Conservation (phyloP, 2,888 invertebrate genomes). For the Leptinotarsa peninsularis region DNA sequence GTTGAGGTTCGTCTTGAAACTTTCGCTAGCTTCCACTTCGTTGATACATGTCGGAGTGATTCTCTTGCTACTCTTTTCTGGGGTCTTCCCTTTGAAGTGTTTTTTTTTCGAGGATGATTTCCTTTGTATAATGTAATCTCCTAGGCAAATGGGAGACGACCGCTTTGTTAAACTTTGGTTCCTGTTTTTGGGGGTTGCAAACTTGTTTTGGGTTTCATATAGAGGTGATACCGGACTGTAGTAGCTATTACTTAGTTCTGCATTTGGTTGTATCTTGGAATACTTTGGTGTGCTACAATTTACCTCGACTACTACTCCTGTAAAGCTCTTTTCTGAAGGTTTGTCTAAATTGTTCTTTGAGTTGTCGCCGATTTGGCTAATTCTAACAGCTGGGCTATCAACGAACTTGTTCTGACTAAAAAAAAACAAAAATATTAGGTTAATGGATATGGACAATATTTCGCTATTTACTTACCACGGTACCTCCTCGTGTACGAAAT, state of each 20-base stretch:
- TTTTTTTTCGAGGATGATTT: slow-evolving; percentile 55
- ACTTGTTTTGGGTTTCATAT: slow-evolving; percentile 48
- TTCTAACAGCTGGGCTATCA: slow-evolving; percentile 16
- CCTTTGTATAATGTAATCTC: slow-evolving; percentile 60
- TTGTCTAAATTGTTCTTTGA: slow-evolving; percentile 14
- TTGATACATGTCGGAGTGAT: slow-evolving; percentile 70
- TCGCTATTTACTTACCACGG: slow-evolving; percentile 52
- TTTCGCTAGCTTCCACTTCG: slow-evolving; percentile 44
- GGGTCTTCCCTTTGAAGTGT: slow-evolving; percentile 23
- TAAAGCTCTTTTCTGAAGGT: slow-evolving; percentile 28
- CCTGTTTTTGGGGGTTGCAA: slow-evolving; percentile 47
- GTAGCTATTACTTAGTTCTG: slow-evolving; percentile 39
- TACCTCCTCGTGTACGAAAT: slow-evolving; percentile 61
- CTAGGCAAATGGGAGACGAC: slow-evolving; percentile 56
- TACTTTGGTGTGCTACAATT: slow-evolving; percentile 51
- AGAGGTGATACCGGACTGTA: slow-evolving; percentile 59
- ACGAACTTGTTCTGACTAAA: slow-evolving; percentile 36
- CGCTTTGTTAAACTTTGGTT: slow-evolving; percentile 38
- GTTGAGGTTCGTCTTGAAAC: slow-evolving; percentile 53
- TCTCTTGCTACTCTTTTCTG: slow-evolving; percentile 53
- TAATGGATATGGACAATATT: background rate
- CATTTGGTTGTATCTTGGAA: slow-evolving; percentile 27
- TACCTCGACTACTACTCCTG: background rate
- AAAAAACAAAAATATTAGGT: slow-evolving; percentile 27
- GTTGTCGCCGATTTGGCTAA: background rate